Percentiles rank a stretch among this genome's conserved stretches.
phyloP scores from a whole-genome alignment of 1,140 invertebrate species.

The Drosophila prosaltans region DNA sequence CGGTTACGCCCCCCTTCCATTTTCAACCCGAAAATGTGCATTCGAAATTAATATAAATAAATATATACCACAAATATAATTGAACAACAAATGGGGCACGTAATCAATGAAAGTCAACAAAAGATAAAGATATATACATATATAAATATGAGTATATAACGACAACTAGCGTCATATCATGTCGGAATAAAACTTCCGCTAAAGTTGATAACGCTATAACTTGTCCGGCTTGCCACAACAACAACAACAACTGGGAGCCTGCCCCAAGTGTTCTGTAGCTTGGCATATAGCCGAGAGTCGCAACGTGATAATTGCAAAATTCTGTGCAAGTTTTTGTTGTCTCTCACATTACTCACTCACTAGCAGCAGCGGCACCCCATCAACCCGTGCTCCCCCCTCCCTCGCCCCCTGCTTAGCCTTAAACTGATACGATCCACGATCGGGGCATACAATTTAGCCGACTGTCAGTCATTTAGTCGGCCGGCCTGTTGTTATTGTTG shows the following conservation, averaged over 20 bases:
- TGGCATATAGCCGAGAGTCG: slow-evolving; percentile 12
- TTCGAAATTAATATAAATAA: not conserved
- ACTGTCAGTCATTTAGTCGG: slow-evolving; percentile 31
- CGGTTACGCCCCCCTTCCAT: slow-evolving; percentile 45
- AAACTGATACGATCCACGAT: slow-evolving; percentile 5
- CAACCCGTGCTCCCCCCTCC: not conserved
- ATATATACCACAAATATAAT: slow-evolving; percentile 25
- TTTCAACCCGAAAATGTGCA: slow-evolving; percentile 8
- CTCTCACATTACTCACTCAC: slow-evolving; percentile 33
- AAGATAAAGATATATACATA: slow-evolving; percentile 20
- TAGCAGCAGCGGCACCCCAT: not conserved
- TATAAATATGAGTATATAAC: not conserved
- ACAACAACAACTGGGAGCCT: not conserved
- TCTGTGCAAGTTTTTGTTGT: slow-evolving; percentile 24
- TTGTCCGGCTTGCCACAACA: not conserved
- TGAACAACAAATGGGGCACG: slow-evolving; percentile 25
- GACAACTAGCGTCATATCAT: slow-evolving; percentile 12
- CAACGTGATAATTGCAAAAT: slow-evolving; percentile 44
- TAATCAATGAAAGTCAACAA: slow-evolving; percentile 20
- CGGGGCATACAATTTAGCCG: slow-evolving; percentile 16
- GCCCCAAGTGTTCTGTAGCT: slow-evolving; percentile 32
- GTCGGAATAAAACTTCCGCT: slow-evolving; percentile 44
- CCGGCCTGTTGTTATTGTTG: slow-evolving; percentile 18
- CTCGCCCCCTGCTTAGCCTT: not conserved
- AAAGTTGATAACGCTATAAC: slow-evolving; percentile 41